Conservation (phyloP, 2,888 invertebrate genomes). For the Chloromyia formosa region DNA sequence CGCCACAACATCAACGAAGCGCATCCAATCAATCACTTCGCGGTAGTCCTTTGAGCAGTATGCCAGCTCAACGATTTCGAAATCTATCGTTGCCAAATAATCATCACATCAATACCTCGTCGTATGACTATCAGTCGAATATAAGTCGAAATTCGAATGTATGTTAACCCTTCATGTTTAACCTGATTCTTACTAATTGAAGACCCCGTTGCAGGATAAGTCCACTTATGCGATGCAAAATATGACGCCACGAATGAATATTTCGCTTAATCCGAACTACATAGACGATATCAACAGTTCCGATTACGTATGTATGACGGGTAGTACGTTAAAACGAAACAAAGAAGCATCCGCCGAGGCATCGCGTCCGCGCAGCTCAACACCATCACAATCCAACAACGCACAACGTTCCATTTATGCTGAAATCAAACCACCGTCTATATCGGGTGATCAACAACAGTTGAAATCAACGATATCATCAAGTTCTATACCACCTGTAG, state of each 20-base stretch:
- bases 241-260: slow-evolving; percentile 55
- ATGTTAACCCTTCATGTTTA: neutral
- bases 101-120: slow-evolving; percentile 33
- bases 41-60: slow-evolving; percentile 46
- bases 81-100: slow-evolving; percentile 62
- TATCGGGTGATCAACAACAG: slow-evolving; percentile 30
- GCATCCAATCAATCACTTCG: slow-evolving; percentile 57
- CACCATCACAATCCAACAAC: slow-evolving; percentile 39
- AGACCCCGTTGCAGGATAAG: slow-evolving; percentile 10
- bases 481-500: slow-evolving; percentile 50
- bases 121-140: slow-evolving; percentile 26
- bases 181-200: neutral
- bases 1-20: slow-evolving; percentile 56
- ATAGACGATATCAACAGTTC: slow-evolving; percentile 79
- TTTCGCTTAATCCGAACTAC: slow-evolving; percentile 63
- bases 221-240: slow-evolving; percentile 41
- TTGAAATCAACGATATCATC: neutral
- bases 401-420: slow-evolving; percentile 40
- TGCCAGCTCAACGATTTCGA: slow-evolving; percentile 59
- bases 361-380: slow-evolving; percentile 14
- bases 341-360: slow-evolving; percentile 47
- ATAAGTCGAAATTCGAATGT: slow-evolving; percentile 20
- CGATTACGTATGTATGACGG: slow-evolving; percentile 87
- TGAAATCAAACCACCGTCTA: slow-evolving; percentile 49
- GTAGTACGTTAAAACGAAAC: slow-evolving; percentile 60